Evolutionary conservation across 2,113 vertebrate genomes (phyloP), one percentile per base, ranked within the genome.

Genomic region (Sinocyclocheilus grahami): DNA sequence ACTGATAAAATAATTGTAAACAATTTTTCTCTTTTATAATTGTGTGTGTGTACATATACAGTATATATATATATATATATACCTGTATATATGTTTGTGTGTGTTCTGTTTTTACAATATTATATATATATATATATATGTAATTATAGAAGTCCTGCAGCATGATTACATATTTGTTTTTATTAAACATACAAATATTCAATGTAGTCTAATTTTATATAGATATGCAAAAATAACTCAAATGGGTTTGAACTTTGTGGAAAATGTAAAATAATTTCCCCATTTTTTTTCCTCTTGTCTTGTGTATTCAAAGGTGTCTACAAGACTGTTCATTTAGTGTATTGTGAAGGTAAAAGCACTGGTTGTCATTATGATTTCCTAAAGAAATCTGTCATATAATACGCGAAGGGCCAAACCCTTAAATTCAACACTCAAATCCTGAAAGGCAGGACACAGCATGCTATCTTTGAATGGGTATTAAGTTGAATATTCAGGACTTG

Each of bases 401-500:
- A 75, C 27, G 63, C 48, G 69, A 86, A 81, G 62, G 48, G 53
- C 48, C 83, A 58, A 86, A 85, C 84, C 86, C 78, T 63, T 74
- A 53, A 60, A 75, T 27, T 62, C 78, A 86, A 81, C 81, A 81
- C 24, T 58, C n/a, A 76, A 55, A 86, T 83, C 74, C 84, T 62
- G 67, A 46, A 30, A 46, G 86, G 80, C 86, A 76, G 83, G 86
- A 82, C 81, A 48, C 27, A 77, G 81, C 80, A 84, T 86, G 76
- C 72, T 90, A 8, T 13, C 80, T 86, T 27, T 83, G 20, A 85
- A 60, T 69, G 51, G 85, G 75, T 83, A 85, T 86, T 87, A 83
- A 75, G 65, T 18, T 33, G 48, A 67, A 85, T 69, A 51, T 82
- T 72, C 67, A 63, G 24, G 20, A 83, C 27, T 72, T 60, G 58